phyloP scores from a whole-genome alignment of 2,113 vertebrate species.

The Oceanodroma tethys region DNA sequence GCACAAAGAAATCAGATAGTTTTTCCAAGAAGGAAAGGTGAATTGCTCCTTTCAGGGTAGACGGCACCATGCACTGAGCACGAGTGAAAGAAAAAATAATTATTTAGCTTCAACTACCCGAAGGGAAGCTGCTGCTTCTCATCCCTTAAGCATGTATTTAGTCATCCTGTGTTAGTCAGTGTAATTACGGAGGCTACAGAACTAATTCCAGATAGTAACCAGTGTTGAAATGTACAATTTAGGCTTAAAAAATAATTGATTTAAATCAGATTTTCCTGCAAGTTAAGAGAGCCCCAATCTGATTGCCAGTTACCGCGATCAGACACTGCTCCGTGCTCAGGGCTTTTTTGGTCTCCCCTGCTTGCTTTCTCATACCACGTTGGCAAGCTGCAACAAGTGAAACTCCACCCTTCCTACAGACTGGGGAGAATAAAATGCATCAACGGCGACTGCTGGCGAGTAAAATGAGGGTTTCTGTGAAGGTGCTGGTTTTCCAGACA shows the following conservation, averaged over 20 bases:
- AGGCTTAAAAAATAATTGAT: background rate
- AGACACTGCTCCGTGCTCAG: background rate
- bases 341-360: background rate
- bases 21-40: background rate
- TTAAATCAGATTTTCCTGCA: background rate
- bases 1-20: background rate
- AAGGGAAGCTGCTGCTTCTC: background rate
- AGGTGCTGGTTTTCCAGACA: slow-evolving; percentile 44
- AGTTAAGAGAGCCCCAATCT: background rate
- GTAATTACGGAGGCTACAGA: background rate
- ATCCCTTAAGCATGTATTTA: background rate
- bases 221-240: background rate
- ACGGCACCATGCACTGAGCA: background rate
- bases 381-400: slow-evolving; percentile 59
- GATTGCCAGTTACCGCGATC: background rate
- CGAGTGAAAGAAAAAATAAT: background rate
- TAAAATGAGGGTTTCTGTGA: slow-evolving; percentile 3
- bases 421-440: background rate
- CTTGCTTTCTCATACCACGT: slow-evolving; percentile 23
- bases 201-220: background rate
- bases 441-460: background rate
- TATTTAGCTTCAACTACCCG: background rate
- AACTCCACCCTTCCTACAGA: slow-evolving; percentile 56
- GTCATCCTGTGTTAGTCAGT: background rate
- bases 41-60: background rate